phyloP scores from a whole-genome alignment of 2,888 invertebrate species.

The Gari tellinella region DNA sequence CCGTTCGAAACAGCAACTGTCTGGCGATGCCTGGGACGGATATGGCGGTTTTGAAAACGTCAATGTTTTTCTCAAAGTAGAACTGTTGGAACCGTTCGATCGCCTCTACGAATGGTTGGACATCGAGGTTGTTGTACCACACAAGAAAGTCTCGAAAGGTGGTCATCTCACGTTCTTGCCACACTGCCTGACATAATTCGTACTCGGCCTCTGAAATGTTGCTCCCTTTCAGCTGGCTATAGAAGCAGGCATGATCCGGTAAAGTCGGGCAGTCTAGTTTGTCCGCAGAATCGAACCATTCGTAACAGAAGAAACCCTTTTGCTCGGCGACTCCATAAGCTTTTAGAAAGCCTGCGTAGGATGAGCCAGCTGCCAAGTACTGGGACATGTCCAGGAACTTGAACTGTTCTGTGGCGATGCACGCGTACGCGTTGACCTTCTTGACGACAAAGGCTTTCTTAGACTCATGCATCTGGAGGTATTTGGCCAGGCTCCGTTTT shows the following conservation, averaged over 20 bases:
- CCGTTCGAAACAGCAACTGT: slow-evolving; percentile 39
- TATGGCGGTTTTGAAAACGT: slow-evolving; percentile 58
- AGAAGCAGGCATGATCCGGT: slow-evolving; percentile 1
- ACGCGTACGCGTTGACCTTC: slow-evolving; percentile 24
- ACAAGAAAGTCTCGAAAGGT: slow-evolving; percentile 58
- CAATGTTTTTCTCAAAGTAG: slow-evolving; percentile 40
- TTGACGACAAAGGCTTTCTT: slow-evolving; percentile 10
- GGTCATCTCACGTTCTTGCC: slow-evolving; percentile 53
- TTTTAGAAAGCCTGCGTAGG: slow-evolving; percentile 39
- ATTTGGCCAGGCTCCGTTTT: slow-evolving; percentile 11
- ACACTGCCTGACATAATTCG: slow-evolving; percentile 33
- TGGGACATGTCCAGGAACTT: slow-evolving; percentile 51
- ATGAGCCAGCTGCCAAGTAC: slow-evolving; percentile 42
- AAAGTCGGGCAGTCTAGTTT: slow-evolving; percentile 16
- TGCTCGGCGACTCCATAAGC: slow-evolving; percentile 42
- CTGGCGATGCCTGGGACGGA: slow-evolving; percentile 56
- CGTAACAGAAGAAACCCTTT: slow-evolving; percentile 27
- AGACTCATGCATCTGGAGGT: slow-evolving; percentile 22
- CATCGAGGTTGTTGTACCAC: slow-evolving; percentile 64
- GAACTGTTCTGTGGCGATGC: slow-evolving; percentile 20
- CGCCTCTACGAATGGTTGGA: slow-evolving; percentile 53
- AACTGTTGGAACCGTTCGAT: slow-evolving; percentile 42
- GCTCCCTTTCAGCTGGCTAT: slow-evolving; percentile 10
- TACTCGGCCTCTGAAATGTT: slow-evolving; percentile 24
- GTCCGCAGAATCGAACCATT: slow-evolving; percentile 24